Evolutionary conservation across 2,888 invertebrate species (phyloP).

Genomic region (Agriopis marginaria): DNA sequence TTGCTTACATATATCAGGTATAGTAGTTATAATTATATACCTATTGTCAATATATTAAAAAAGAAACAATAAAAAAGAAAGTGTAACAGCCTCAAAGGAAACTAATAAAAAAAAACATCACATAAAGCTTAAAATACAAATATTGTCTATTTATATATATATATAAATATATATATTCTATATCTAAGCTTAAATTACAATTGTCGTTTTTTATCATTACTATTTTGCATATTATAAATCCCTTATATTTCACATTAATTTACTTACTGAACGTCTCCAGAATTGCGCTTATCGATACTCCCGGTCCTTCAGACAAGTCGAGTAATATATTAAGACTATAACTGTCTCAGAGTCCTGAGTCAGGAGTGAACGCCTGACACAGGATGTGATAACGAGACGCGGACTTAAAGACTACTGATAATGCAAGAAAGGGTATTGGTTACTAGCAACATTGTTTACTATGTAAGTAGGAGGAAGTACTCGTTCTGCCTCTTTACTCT

Average conservation of each 20-base stretch:
- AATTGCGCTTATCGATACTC: conserved; percentile 68
- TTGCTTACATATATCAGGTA: too few relatives aligned
- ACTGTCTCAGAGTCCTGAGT: conserved; percentile 57
- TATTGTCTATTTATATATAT: too few relatives aligned
- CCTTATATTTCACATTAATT: not conserved
- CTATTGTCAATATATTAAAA: too few relatives aligned
- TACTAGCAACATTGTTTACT: conserved; percentile 7
- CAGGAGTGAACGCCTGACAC: conserved; percentile 54
- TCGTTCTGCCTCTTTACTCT: not conserved
- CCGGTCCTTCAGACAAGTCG: conserved; percentile 59
- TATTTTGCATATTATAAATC: conserved; percentile 4
- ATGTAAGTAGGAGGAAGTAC: not conserved
- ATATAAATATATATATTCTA: too few relatives aligned
- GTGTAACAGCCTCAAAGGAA: too few relatives aligned
- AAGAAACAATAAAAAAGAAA: too few relatives aligned
- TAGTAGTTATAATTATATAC: too few relatives aligned
- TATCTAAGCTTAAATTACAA: too few relatives aligned
- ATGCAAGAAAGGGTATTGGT: conserved; percentile 17
- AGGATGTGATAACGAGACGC: conserved; percentile 56
- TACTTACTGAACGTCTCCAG: conserved; percentile 49
- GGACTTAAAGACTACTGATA: conserved; percentile 27
- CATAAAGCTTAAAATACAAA: too few relatives aligned
- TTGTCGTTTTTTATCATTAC: not conserved
- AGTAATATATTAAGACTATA: conserved; percentile 62
- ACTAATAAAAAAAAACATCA: too few relatives aligned